phyloP scores from a whole-genome alignment of 1,140 invertebrate species.

The Heterodera carotae region DNA sequence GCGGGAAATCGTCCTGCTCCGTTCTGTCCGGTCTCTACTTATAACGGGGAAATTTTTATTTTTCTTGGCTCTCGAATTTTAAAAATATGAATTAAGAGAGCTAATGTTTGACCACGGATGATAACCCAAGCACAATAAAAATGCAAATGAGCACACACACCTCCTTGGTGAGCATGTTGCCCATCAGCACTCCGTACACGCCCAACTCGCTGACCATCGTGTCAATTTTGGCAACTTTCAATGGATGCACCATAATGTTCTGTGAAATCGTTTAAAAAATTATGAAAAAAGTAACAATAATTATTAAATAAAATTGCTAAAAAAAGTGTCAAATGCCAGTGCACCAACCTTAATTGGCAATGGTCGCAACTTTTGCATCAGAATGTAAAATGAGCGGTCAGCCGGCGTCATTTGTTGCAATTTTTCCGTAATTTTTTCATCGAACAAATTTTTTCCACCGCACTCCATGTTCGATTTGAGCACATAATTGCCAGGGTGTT shows the following conservation, averaged over 20 bases:
- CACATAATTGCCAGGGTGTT: conserved; percentile 81
- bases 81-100: too few species aligned
- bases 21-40: too few species aligned
- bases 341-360: conserved; percentile 54
- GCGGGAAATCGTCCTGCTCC: too few species aligned
- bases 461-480: conserved; percentile 92
- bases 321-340: too few species aligned
- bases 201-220: conserved; percentile 85
- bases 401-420: conserved; percentile 72
- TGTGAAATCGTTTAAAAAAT: conserved; percentile 68
- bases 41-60: too few species aligned
- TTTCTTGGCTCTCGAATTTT: too few species aligned
- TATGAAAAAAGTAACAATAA: too few species aligned
- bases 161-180: conserved; percentile 27
- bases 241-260: conserved; percentile 81
- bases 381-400: conserved; percentile 83
- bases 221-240: conserved; percentile 67
- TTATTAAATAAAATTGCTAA: too few species aligned
- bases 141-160: too few species aligned
- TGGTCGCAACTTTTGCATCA: conserved; percentile 77
- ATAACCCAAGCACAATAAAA: conserved; percentile 77
- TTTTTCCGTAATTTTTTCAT: conserved; percentile 74
- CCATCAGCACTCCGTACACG: conserved; percentile 85
- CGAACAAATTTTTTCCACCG: conserved; percentile 83
- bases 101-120: too few species aligned